Evolutionary conservation across 2,113 vertebrate genomes (phyloP), one percentile per base, ranked within the genome.

Genomic region (Camelus dromedarius): DNA sequence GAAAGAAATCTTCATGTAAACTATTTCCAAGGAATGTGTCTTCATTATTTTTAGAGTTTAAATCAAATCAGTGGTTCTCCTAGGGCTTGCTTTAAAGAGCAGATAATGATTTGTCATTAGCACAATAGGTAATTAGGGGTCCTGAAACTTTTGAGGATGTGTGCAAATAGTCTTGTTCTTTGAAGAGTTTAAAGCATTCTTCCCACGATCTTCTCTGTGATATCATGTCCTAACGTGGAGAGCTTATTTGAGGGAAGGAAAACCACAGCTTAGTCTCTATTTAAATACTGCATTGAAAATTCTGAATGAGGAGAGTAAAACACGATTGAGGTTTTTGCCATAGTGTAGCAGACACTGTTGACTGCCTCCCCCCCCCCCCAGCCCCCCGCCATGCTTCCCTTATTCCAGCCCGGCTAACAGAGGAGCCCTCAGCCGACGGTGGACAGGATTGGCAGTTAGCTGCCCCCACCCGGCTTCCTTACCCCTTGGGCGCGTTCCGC

Each of bases 1-100:
- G 26, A 80, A 85, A 91, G 50, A 95, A 84, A 89, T 84, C 35
- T 95, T 77, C 89, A 32, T 50, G 5, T 76, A 69, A 77, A 92
- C 64, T 50, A 62, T 95, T 93, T 89, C 81, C 73, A 46, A 58
- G 85, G 48, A 89, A 60, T 0, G 16, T 4, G 50, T 18, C 28
- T 35, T 52, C 52, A 15, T 84, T 76, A 24, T 90, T 90, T 90
- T 88, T 54, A 46, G 38, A 30, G 15, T 77, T 93, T 75, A 91
- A 90, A 73, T 88, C 52, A 75, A 54, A 67, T 79, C 69, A 95
- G 3, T 69, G n/a, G 32, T 13, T 22, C 28, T 95, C 38, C 64
- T 38, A 62, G 28, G 22, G 18, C 42, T 52, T 83, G 30, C 30
- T 67, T 84, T 95, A 93, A 89, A 69, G 28, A 93, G 81, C 30